These are phyloP conservation scores for Oryctes rhinoceros DNA, from an alignment of 1,140 invertebrate genomes.

Conservation along the genomic window DNA sequence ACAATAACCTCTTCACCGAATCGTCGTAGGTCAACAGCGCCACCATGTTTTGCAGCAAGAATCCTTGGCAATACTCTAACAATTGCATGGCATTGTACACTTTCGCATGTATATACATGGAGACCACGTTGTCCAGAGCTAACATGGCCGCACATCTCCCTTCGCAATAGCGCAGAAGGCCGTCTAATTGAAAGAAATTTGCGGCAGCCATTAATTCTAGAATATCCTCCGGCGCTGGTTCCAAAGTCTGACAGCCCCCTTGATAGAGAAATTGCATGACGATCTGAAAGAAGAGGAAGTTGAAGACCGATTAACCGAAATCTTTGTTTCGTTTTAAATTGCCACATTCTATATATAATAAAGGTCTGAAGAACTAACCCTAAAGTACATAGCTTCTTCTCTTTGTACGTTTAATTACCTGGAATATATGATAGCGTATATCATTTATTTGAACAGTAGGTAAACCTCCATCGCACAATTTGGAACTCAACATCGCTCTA, in stretches of 20 bases:
- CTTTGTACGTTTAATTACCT: slow-evolving; percentile 65
- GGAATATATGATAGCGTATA: slow-evolving; percentile 90
- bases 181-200: slow-evolving; percentile 90
- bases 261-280: slow-evolving; percentile 94
- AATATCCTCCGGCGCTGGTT: slow-evolving; percentile 81
- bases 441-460: slow-evolving; percentile 92
- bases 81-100: slow-evolving; percentile 88
- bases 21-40: slow-evolving; percentile 91
- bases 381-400: too few species aligned
- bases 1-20: slow-evolving; percentile 85
- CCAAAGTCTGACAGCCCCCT: slow-evolving; percentile 80
- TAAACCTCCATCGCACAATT: slow-evolving; percentile 77
- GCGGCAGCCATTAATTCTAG: slow-evolving; percentile 90
- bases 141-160: slow-evolving; percentile 83
- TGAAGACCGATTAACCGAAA: background rate
- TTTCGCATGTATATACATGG: slow-evolving; percentile 93
- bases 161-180: slow-evolving; percentile 85
- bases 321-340: too few species aligned
- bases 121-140: slow-evolving; percentile 88
- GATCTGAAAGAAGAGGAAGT: slow-evolving; percentile 66
- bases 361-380: too few species aligned
- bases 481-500: slow-evolving; percentile 85
- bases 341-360: too few species aligned
- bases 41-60: slow-evolving; percentile 92
- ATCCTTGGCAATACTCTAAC: slow-evolving; percentile 87